A percentile compares a stretch with the other conserved stretches of the same genome.
Evolutionary conservation across 2,113 vertebrate species (phyloP).

Genomic region (Calidris pugnax): DNA sequence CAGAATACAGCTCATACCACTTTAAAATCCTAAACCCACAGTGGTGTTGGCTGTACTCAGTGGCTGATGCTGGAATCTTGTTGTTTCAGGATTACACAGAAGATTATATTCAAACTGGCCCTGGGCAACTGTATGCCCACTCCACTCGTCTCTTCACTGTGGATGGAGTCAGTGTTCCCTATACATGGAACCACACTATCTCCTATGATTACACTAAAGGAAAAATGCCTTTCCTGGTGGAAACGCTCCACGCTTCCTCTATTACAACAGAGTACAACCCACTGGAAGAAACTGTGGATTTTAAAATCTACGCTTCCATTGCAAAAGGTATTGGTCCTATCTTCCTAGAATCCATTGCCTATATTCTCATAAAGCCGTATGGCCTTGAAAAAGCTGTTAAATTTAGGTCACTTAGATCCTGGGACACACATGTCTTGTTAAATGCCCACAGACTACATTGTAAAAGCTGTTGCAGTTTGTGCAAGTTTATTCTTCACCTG

Average conservation of each 20-base stretch:
- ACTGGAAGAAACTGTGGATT: slow-evolving; percentile 85
- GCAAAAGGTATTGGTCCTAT: slow-evolving; percentile 81
- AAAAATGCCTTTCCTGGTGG: slow-evolving; percentile 93
- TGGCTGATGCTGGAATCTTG: not conserved
- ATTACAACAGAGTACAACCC: slow-evolving; percentile 83
- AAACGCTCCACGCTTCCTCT: slow-evolving; percentile 85
- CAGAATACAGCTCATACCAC: not conserved
- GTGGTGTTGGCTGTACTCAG: not conserved
- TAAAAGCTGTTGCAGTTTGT: not conserved
- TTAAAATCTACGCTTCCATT: slow-evolving; percentile 87
- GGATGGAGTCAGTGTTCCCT: slow-evolving; percentile 88
- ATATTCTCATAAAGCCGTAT: not conserved
- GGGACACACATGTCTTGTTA: not conserved
- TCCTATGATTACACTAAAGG: slow-evolving; percentile 82
- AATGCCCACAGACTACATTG: rapidly evolving
- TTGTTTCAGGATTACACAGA: slow-evolving; percentile 91
- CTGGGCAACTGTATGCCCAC: slow-evolving; percentile 88
- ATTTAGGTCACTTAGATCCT: not conserved
- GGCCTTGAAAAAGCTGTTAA: not conserved
- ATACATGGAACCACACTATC: slow-evolving; percentile 95
- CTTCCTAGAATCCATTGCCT: not conserved
- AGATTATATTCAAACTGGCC: slow-evolving; percentile 93
- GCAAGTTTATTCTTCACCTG: not conserved
- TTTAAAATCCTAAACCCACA: not conserved
- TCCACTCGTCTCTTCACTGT: slow-evolving; percentile 91